These are phyloP conservation scores for Exephanes ischioxanthus DNA, from an alignment of 2,888 invertebrate genomes.

Conservation along the genomic window DNA sequence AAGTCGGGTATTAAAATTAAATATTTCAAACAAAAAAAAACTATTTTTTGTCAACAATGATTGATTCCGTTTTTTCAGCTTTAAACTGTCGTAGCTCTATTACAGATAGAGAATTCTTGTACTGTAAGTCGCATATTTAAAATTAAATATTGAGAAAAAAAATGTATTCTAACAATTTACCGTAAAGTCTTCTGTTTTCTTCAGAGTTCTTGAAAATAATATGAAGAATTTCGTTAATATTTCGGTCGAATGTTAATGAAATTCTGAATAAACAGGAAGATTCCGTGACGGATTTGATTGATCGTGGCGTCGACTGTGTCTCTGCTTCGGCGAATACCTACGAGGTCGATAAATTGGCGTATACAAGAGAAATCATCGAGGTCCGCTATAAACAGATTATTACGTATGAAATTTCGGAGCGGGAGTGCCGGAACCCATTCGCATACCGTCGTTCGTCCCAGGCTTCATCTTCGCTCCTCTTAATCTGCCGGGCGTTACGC, in stretches of 20 bases:
- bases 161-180: not conserved
- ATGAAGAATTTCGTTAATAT: not conserved
- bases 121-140: too few relatives aligned
- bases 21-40: too few relatives aligned
- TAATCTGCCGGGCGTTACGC: not conserved
- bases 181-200: not conserved
- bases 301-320: not conserved
- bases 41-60: too few relatives aligned
- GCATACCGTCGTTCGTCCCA: not conserved
- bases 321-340: not conserved
- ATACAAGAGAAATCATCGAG: constrained; percentile 1
- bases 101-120: not conserved
- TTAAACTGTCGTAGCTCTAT: too few relatives aligned
- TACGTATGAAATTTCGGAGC: not conserved
- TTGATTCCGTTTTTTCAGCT: too few relatives aligned
- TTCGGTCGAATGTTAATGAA: not conserved
- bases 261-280: not conserved
- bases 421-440: constrained; percentile 18
- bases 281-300: not conserved
- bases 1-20: too few relatives aligned
- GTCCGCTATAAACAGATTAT: constrained; percentile 32
- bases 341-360: not conserved
- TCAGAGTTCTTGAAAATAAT: not conserved
- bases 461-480: not conserved
- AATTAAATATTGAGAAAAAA: not conserved